Evolutionary conservation across 2,888 invertebrate genomes (phyloP).

Genomic region (Isoperla grammatica): DNA sequence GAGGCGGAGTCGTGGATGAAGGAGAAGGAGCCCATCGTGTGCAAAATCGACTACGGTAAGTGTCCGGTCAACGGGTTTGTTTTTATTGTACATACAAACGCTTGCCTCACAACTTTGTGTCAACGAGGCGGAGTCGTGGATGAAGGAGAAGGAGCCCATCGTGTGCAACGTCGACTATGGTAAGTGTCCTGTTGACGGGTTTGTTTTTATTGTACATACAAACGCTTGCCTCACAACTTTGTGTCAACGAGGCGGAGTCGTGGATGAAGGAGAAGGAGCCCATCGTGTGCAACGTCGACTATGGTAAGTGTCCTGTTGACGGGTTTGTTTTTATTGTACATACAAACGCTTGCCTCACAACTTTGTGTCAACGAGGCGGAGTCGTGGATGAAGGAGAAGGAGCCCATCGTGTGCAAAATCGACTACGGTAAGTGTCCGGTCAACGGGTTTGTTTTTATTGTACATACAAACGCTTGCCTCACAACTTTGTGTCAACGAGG

Average conservation of each 20-base stretch:
- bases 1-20: slow-evolving; percentile 99
- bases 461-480: too few relatives aligned
- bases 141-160: slow-evolving; percentile 96
- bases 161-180: slow-evolving; percentile 96
- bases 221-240: too few relatives aligned
- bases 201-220: too few relatives aligned
- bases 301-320: too few relatives aligned
- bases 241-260: slow-evolving; percentile 98
- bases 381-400: slow-evolving; percentile 97
- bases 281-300: slow-evolving; percentile 93
- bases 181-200: too few relatives aligned
- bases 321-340: too few relatives aligned
- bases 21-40: slow-evolving; percentile 96
- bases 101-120: too few relatives aligned
- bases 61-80: too few relatives aligned
- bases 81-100: too few relatives aligned
- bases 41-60: slow-evolving; percentile 92
- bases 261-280: slow-evolving; percentile 99
- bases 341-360: too few relatives aligned
- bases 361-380: slow-evolving; percentile 99
- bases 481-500: slow-evolving; percentile 99
- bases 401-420: slow-evolving; percentile 91
- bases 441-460: too few relatives aligned
- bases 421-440: slow-evolving; percentile 76
- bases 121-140: slow-evolving; percentile 98